A percentile compares a stretch with the other conserved stretches of the same genome.
Conservation (phyloP, 1,140 invertebrate species). For the Drosophila eugracilis region DNA sequence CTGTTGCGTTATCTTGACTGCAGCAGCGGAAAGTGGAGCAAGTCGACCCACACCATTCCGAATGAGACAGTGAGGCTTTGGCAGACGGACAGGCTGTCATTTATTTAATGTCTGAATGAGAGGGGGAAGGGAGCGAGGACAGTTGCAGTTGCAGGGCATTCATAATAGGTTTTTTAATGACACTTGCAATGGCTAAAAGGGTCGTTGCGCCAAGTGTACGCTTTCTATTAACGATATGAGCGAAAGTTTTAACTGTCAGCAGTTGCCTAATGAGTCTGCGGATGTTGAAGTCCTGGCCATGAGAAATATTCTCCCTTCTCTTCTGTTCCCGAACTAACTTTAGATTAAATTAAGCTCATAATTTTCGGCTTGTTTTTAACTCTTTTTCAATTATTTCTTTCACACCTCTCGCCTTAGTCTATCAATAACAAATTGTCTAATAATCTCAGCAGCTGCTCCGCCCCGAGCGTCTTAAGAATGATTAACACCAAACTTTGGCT, state of each 20-base stretch:
- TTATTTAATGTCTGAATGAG: constrained; percentile 69
- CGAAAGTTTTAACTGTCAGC: constrained; percentile 40
- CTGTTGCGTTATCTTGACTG: constrained; percentile 64
- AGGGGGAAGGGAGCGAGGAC: constrained; percentile 53
- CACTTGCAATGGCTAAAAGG: constrained; percentile 63
- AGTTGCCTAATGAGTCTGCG: constrained; percentile 43
- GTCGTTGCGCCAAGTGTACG: constrained; percentile 46
- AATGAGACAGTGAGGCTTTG: constrained; percentile 18
- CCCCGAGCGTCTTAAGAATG: constrained; percentile 49
- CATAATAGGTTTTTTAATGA: constrained; percentile 74
- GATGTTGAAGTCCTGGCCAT: background rate
- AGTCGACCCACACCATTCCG: constrained; percentile 16
- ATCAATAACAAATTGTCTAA: constrained; percentile 55
- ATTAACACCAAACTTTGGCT: constrained; percentile 68
- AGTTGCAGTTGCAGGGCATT: constrained; percentile 76
- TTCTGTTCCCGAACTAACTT: background rate
- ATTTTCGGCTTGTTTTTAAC: constrained; percentile 16
- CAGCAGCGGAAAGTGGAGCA: constrained; percentile 69
- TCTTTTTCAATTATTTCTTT: constrained; percentile 41
- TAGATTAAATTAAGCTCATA: constrained; percentile 22
- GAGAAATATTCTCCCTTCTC: background rate
- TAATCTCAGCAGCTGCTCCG: constrained; percentile 15
- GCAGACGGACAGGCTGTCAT: constrained; percentile 72
- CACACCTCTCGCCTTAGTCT: constrained; percentile 31
- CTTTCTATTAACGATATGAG: constrained; percentile 51